A percentile compares a stretch with the other conserved stretches of the same genome.
These are phyloP conservation scores for Chelidonichthys spinosus DNA, from an alignment of 2,797 vertebrate genomes.

Conservation along the genomic window DNA sequence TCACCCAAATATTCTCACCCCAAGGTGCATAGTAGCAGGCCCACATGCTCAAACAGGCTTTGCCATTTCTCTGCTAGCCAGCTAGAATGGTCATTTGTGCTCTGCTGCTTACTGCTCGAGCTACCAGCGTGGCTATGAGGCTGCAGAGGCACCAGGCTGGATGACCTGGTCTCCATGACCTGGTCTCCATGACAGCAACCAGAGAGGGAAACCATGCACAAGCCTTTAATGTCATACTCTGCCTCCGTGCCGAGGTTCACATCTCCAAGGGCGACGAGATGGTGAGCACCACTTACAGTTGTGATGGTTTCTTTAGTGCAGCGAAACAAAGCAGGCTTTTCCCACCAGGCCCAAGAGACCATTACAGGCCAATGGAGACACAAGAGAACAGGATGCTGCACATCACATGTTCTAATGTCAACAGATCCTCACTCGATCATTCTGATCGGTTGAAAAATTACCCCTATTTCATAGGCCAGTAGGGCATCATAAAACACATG, in stretches of 20 bases:
- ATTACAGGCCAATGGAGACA: not conserved
- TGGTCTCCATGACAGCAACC: slow-evolving; percentile 36
- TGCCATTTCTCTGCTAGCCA: slow-evolving; percentile 69
- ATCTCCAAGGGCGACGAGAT: slow-evolving; percentile 31
- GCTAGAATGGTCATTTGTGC: slow-evolving; percentile 75
- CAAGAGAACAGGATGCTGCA: not conserved
- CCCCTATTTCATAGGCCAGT: not conserved
- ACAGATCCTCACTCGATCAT: not conserved
- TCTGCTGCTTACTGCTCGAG: slow-evolving; percentile 54
- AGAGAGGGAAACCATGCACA: slow-evolving; percentile 32
- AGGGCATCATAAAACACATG: not conserved
- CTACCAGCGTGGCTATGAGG: slow-evolving; percentile 51
- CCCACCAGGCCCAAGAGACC: not conserved
- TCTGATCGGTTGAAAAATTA: not conserved
- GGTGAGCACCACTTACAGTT: not conserved
- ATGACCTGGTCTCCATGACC: slow-evolving; percentile 51
- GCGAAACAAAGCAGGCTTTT: slow-evolving; percentile 13
- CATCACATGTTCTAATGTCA: too few species aligned
- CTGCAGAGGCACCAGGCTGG: slow-evolving; percentile 46
- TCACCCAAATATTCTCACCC: slow-evolving; percentile 67
- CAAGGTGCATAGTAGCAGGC: slow-evolving; percentile 56
- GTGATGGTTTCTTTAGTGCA: slow-evolving; percentile 12
- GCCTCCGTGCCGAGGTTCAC: slow-evolving; percentile 19
- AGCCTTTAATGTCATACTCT: slow-evolving; percentile 39
- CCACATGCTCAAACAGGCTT: slow-evolving; percentile 63